Percentiles rank a stretch among this genome's conserved stretches.
These are phyloP conservation scores for Peromyscus aztecus DNA, from an alignment of 2,797 vertebrate species.

Conservation along the genomic window DNA sequence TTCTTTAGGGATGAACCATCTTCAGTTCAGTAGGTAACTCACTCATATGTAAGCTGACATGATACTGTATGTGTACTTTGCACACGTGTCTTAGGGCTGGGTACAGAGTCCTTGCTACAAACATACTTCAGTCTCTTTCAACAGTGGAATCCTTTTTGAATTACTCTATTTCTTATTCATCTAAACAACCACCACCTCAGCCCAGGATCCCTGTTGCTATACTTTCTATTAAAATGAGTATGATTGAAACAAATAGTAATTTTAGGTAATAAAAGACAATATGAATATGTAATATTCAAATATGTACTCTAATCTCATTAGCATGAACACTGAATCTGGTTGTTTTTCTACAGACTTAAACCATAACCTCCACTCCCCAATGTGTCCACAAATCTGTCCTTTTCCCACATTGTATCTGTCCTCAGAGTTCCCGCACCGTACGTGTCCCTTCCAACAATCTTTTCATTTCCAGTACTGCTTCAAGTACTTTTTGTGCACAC, in stretches of 20 bases:
- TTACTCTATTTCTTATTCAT: background rate
- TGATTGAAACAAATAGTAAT: constrained; percentile 31
- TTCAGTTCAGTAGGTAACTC: background rate
- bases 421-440: background rate
- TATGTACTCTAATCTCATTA: background rate
- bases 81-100: background rate
- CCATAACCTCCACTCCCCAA: background rate
- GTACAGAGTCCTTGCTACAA: background rate
- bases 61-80: too few relatives aligned
- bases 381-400: too few relatives aligned
- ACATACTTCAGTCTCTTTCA: background rate
- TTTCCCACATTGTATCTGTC: background rate
- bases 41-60: background rate
- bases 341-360: background rate
- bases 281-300: background rate
- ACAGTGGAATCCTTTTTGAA: background rate
- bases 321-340: background rate
- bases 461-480: background rate
- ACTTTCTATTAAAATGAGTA: background rate
- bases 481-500: background rate
- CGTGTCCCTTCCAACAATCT: background rate
- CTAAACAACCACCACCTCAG: background rate
- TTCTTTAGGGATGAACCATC: background rate
- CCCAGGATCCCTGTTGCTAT: background rate
- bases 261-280: background rate